Evolutionary conservation across 1,140 invertebrate genomes (phyloP).

Genomic region (Tetramorium simillimum): DNA sequence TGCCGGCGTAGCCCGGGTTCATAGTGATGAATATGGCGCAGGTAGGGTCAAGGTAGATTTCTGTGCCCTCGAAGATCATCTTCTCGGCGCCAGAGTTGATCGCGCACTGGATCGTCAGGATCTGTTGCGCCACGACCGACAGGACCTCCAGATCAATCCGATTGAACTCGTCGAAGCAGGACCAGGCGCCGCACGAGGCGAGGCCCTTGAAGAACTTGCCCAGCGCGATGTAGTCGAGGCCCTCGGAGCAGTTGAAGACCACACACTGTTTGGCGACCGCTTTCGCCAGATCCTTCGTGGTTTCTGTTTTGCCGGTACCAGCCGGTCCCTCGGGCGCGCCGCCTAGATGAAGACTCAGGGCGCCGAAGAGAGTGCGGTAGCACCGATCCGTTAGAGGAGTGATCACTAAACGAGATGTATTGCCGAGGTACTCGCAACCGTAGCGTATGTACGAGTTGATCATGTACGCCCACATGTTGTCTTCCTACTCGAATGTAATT

Average conservation of each 20-base stretch:
- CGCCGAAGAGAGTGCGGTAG: slow-evolving; percentile 96
- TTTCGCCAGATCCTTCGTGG: slow-evolving; percentile 98
- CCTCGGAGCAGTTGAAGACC: slow-evolving; percentile 98
- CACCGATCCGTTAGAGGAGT: slow-evolving; percentile 97
- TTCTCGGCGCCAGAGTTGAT: slow-evolving; percentile 92
- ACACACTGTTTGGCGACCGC: slow-evolving; percentile 98
- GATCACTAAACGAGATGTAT: slow-evolving; percentile 94
- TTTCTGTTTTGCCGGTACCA: slow-evolving; percentile 98
- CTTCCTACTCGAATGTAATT: slow-evolving; percentile 83
- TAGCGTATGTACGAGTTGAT: slow-evolving; percentile 96
- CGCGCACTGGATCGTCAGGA: slow-evolving; percentile 91
- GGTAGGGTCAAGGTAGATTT: slow-evolving; percentile 93
- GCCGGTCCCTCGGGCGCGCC: slow-evolving; percentile 98
- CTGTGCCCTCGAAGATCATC: slow-evolving; percentile 96
- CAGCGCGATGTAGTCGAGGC: slow-evolving; percentile 96
- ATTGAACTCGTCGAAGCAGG: slow-evolving; percentile 98
- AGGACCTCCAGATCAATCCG: slow-evolving; percentile 94
- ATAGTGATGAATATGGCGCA: slow-evolving; percentile 98
- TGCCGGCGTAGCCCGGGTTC: slow-evolving; percentile 97
- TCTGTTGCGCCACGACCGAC: slow-evolving; percentile 97
- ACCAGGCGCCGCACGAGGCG: slow-evolving; percentile 98
- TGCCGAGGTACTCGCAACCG: slow-evolving; percentile 98
- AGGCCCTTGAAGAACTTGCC: slow-evolving; percentile 99
- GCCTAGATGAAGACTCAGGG: slow-evolving; percentile 93
- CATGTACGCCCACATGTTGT: slow-evolving; percentile 91